These are phyloP conservation scores for Sylvilagus bachmani DNA, from an alignment of 2,113 vertebrate genomes.

Conservation along the genomic window DNA sequence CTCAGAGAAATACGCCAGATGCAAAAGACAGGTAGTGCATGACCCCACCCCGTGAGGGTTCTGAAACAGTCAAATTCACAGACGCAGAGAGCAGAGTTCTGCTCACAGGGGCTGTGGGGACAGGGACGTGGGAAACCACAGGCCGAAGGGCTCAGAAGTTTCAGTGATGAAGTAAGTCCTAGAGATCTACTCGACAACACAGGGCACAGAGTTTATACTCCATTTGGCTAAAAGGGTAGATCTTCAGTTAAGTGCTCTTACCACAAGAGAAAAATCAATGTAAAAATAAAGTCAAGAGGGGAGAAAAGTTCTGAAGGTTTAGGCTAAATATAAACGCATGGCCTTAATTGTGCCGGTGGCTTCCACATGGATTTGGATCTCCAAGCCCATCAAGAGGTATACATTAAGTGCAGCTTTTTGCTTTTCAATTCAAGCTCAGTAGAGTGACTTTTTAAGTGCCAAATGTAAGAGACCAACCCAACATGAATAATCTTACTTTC, in stretches of 20 bases:
- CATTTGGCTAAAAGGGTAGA: background rate
- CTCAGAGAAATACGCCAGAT: background rate
- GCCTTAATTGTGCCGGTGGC: no score
- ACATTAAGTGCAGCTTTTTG: background rate
- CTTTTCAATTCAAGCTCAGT: background rate
- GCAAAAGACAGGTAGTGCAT: background rate
- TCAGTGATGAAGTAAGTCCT: background rate
- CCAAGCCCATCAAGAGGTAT: background rate
- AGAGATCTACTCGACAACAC: fast-evolving
- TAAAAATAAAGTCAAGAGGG: background rate
- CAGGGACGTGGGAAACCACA: background rate
- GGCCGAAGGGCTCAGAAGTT: background rate
- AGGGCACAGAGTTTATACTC: background rate
- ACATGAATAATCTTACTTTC: no score
- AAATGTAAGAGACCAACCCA: background rate
- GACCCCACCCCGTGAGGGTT: no score
- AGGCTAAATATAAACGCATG: background rate
- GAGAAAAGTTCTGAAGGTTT: background rate
- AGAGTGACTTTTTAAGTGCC: background rate
- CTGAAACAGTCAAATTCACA: background rate
- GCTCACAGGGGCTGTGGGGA: fast-evolving
- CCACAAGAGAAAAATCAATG: background rate
- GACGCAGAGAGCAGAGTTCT: background rate
- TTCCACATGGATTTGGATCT: background rate
- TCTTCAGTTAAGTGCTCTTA: background rate